Evolutionary conservation across 1,140 invertebrate genomes (phyloP).

Genomic region (Chrysopa pallens): DNA sequence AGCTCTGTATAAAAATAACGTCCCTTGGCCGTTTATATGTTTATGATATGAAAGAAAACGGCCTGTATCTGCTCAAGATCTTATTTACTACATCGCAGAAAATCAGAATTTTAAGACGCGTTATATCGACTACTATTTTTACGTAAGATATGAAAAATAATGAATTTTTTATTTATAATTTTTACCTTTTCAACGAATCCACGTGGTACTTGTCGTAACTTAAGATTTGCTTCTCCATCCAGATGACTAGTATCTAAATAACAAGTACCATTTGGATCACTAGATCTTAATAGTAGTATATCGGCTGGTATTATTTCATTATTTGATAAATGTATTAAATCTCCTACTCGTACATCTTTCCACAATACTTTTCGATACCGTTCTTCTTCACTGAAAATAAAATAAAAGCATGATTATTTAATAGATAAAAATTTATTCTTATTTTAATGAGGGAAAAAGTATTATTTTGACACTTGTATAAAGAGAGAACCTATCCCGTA

Average conservation of each 20-base stretch:
- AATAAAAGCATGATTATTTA: constrained; percentile 3
- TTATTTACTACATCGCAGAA: too few species aligned
- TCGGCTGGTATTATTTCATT: constrained; percentile 95
- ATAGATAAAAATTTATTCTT: background rate
- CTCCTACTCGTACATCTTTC: constrained; percentile 83
- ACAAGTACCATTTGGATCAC: constrained; percentile 85
- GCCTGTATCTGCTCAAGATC: too few species aligned
- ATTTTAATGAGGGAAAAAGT: constrained; percentile 1
- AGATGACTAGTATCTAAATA: constrained; percentile 96
- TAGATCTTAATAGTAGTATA: constrained; percentile 73
- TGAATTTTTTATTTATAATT: too few species aligned
- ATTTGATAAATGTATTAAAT: constrained; percentile 88
- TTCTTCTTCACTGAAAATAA: constrained; percentile 49
- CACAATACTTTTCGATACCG: constrained; percentile 75
- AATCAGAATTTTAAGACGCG: too few species aligned
- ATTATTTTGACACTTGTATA: background rate
- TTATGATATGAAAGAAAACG: too few species aligned
- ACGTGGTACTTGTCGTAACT: constrained; percentile 73
- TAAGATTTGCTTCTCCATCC: constrained; percentile 98
- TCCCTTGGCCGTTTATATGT: too few species aligned
- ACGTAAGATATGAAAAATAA: too few species aligned
- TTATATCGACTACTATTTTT: too few species aligned
- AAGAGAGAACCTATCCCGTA: background rate
- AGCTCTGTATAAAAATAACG: too few species aligned
- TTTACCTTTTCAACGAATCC: constrained; percentile 45